phyloP scores from a whole-genome alignment of 1,140 invertebrate genomes.

The Maconellicoccus hirsutus region DNA sequence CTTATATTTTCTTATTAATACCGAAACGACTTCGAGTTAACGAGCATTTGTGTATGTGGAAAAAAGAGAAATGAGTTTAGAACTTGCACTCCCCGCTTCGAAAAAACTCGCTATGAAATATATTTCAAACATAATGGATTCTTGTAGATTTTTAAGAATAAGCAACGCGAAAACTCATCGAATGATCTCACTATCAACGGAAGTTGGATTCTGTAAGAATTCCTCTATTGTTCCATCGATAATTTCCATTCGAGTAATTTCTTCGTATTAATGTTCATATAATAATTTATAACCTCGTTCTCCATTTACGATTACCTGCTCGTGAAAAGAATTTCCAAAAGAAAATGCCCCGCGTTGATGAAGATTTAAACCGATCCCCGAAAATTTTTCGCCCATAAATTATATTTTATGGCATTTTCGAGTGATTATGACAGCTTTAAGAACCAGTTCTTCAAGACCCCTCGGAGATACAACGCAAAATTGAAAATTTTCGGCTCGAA shows the following conservation, averaged over 20 bases:
- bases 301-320: neutral
- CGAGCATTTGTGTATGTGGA: neutral
- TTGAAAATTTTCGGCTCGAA: neutral
- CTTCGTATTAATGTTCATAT: no score
- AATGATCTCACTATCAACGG: no score
- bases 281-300: neutral
- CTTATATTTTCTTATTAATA: slow-evolving; percentile 13
- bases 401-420: neutral
- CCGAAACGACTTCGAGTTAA: neutral
- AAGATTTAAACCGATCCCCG: neutral
- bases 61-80: no score
- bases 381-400: neutral
- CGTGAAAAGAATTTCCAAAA: neutral
- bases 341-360: neutral
- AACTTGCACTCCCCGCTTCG: no score
- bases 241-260: no score
- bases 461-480: no score
- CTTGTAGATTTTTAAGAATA: no score
- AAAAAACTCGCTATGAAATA: no score
- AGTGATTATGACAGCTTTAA: neutral
- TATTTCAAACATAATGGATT: no score
- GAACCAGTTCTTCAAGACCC: neutral
- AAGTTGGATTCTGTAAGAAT: no score
- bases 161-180: no score
- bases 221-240: no score